phyloP scores from a whole-genome alignment of 2,113 vertebrate genomes.

The Maccullochella peelii region DNA sequence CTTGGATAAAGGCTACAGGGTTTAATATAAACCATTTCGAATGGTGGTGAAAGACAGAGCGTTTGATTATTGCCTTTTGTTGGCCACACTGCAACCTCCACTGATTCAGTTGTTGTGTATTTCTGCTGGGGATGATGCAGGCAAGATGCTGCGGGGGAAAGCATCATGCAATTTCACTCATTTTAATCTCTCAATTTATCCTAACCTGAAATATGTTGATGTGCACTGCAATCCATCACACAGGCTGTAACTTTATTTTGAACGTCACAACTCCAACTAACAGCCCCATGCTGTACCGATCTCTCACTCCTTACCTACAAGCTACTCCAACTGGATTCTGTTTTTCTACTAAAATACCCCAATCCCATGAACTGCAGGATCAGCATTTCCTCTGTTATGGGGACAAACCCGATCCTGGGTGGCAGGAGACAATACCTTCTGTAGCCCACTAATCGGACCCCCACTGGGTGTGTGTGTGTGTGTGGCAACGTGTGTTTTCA shows the following conservation, averaged over 20 bases:
- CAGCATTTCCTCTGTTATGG: constrained; percentile 62
- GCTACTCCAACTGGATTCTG: constrained; percentile 41
- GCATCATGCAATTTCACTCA: constrained; percentile 24
- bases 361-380: constrained; percentile 62
- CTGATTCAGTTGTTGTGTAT: constrained; percentile 7
- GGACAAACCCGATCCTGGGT: constrained; percentile 64
- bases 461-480: constrained; percentile 48
- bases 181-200: constrained; percentile 35
- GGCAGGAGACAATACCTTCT: constrained; percentile 70
- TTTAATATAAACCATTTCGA: constrained; percentile 39
- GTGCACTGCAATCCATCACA: constrained; percentile 15
- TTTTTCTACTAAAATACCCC: constrained; percentile 57
- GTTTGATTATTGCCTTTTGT: constrained; percentile 4
- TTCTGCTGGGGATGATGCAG: constrained; percentile 40
- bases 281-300: constrained; percentile 7
- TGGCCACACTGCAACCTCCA: background rate
- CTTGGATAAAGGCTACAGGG: constrained; percentile 26
- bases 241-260: constrained; percentile 32
- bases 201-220: constrained; percentile 32
- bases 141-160: constrained; percentile 15
- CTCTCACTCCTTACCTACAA: constrained; percentile 35
- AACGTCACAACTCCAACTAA: constrained; percentile 43
- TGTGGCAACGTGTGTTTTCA: constrained; percentile 45
- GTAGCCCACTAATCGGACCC: constrained; percentile 66
- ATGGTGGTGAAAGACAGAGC: background rate